Base-by-base conservation (phyloP, 1,140 invertebrate species). In the Drosophila neocordata region DNA sequence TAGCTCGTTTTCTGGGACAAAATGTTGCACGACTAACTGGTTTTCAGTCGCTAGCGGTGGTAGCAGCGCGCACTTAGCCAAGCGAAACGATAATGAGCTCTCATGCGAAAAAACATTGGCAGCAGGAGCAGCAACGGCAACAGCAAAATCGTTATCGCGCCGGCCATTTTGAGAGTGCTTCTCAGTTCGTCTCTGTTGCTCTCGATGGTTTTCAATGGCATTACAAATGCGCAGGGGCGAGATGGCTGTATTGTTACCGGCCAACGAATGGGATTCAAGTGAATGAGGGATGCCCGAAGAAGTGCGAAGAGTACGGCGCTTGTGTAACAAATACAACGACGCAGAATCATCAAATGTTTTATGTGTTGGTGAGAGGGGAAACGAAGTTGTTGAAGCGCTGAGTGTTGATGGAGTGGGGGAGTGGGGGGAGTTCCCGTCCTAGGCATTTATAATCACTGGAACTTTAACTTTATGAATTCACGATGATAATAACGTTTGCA, bases 21-120 rank as follows among this genome's bases (percentile, higher is more conserved):
- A 83, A 76, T 71, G 68, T 68, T 60, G 53, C 69, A 77, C 74
- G 77, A 77, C 84, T 75, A 89, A 85, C 85, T 80, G 77, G 80
- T 88, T 79, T 75, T 53, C 35, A 51, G 41, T 48, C 41, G 41
- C 53, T 35, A 65, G 64, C 75, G 72, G 73, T 73, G 60, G 76
- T 61, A 77, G 75, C 71, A 65, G 79, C 73, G 79, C 79, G 79
- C 79, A 82, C 74, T 81, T 89, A 90, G 89, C 89, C 83, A 90
- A 89, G 89, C 89, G 89, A 90, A 90, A 90, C 89, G 89, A 71
- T 90, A 90, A 90, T 90, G 89, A 90, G 88, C 89, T 89, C 89
- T 90, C 89, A 90, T 77, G 89, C 89, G 89, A 90, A 90, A 90
- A 83, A 90, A 83, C 72, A 85, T 73, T 79, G 79, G 76, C 76